These are phyloP conservation scores for Ganaspis brasiliensis DNA, from an alignment of 2,888 invertebrate genomes.

Conservation along the genomic window DNA sequence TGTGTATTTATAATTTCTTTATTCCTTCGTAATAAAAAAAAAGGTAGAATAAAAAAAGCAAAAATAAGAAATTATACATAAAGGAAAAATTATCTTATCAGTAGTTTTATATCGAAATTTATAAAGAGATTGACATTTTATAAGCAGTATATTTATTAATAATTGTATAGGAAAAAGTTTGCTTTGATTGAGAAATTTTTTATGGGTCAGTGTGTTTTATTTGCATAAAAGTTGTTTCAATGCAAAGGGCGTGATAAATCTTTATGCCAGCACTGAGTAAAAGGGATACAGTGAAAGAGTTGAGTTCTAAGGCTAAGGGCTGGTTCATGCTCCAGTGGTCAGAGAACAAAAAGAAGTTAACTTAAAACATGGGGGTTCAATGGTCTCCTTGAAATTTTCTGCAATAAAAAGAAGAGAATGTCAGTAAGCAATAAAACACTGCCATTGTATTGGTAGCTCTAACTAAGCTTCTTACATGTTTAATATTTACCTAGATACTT, in stretches of 20 bases:
- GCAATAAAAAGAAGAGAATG: constrained; percentile 26
- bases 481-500: not conserved
- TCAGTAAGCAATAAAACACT: constrained; percentile 30
- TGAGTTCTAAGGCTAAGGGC: constrained; percentile 7
- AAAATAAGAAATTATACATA: too few relatives aligned
- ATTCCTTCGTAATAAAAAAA: too few relatives aligned
- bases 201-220: not conserved
- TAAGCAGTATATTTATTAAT: not conserved
- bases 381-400: constrained; percentile 21
- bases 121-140: too few relatives aligned
- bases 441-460: constrained; percentile 14
- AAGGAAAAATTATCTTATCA: too few relatives aligned
- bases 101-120: not conserved
- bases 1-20: too few relatives aligned
- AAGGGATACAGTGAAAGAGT: not conserved
- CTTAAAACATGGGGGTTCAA: constrained; percentile 16
- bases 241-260: not conserved
- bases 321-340: constrained; percentile 13
- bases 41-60: too few relatives aligned
- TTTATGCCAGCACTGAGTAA: constrained; percentile 5
- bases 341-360: constrained; percentile 12
- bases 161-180: not conserved
- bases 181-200: not conserved
- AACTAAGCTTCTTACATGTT: not conserved
- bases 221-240: constrained; percentile 1